These are phyloP conservation scores for Leptopilina boulardi DNA, from an alignment of 1,140 invertebrate species.

Conservation along the genomic window DNA sequence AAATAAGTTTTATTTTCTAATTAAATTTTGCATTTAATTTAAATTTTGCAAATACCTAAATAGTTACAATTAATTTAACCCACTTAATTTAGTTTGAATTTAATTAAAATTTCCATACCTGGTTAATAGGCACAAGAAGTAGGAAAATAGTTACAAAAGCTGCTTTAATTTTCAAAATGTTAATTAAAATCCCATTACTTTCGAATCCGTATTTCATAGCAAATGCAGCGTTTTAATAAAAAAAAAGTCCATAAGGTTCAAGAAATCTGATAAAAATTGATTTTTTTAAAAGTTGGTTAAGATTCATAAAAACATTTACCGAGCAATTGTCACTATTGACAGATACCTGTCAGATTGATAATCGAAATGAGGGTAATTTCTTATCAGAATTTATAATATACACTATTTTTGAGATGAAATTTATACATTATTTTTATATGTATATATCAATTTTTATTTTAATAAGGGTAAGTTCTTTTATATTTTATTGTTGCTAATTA, in stretches of 20 bases:
- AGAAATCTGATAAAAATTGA: not conserved
- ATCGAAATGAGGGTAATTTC: slow-evolving; percentile 18
- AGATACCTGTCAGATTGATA: not conserved
- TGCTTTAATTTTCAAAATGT: not conserved
- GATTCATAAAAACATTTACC: not conserved
- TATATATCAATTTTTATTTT: not conserved
- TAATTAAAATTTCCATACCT: not conserved
- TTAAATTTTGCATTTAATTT: too few relatives aligned
- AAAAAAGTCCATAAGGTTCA: not conserved
- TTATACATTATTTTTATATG: not conserved
- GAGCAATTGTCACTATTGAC: not conserved
- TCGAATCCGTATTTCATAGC: slow-evolving; percentile 6
- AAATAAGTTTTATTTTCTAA: not conserved
- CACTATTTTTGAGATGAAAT: slow-evolving; percentile 29
- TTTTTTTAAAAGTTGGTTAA: not conserved
- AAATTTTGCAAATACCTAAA: too few relatives aligned
- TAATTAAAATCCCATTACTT: not conserved
- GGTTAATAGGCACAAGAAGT: not conserved
- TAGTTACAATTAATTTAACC: not conserved
- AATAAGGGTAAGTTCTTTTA: not conserved
- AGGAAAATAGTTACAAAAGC: not conserved
- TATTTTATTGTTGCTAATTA: not conserved
- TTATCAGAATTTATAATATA: slow-evolving; percentile 11
- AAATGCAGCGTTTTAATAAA: not conserved
- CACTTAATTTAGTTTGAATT: not conserved